Evolutionary conservation across 2,797 vertebrate genomes (phyloP), one percentile per base, ranked within the genome.

Genomic region (Megaceryle alcyon): DNA sequence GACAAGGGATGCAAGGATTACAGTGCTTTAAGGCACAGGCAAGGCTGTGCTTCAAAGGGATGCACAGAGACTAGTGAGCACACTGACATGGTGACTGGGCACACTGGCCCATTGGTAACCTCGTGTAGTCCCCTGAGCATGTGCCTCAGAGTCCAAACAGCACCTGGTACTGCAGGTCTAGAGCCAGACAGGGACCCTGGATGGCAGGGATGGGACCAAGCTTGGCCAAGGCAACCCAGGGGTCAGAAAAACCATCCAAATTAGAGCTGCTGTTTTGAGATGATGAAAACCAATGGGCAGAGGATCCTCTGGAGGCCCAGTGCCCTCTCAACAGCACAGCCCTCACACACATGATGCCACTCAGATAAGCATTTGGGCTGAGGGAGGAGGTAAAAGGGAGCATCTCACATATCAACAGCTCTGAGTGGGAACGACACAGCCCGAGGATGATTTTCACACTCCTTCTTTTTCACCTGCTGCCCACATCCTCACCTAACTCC

Each of bases 391-490:
- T 0, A 0, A 66, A 14, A 13, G n/a, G 26, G 39, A 84, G 12
- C 31, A 73, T 54, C 41, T 86, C 76, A 19, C 23, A 21, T 75
- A 66, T 37, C 2, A 1, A 15, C 25, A 82, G 22, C 56, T 94
- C 60, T 59, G 31, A 77, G 18, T 29, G 37, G 35, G 12, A 77
- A 60, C 2, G 5, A 43, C 37, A 70, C 1, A 3, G 14, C 44
- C 33, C 1, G 2, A 31, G 49, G 57, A 18, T 78, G 41, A 87
- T 80, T 93, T 91, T 89, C 88, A 82, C n/a, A 60, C 4, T 3
- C 5, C 21, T 64, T 59, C 68, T 44, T 82, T 48, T 3, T 3
- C 3, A 1, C 20, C 1, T 0, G 25, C 11, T 33, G 33, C 9
- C 37, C 39, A 33, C 4, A 0, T 82, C 54, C 28, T 90, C 63